phyloP scores from a whole-genome alignment of 2,888 invertebrate genomes.

The Orgyia antiqua region DNA sequence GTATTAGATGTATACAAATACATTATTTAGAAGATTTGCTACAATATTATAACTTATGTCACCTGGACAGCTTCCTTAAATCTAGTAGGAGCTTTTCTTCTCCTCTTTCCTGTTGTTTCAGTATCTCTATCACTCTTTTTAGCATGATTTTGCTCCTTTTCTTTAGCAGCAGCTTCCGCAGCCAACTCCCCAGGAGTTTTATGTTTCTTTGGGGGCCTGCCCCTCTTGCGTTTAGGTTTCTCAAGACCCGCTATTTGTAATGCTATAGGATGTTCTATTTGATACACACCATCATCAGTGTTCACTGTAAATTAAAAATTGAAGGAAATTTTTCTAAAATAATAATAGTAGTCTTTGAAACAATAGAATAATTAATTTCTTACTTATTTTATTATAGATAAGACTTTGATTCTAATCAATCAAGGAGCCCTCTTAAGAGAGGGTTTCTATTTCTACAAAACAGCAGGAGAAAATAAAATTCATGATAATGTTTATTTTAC shows the following conservation, averaged over 20 bases:
- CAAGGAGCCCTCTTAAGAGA: too few relatives aligned
- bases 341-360: neutral
- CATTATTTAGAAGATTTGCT: too few relatives aligned
- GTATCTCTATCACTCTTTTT: conserved; percentile 38
- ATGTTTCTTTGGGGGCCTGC: conserved; percentile 81
- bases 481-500: too few relatives aligned
- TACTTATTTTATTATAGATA: too few relatives aligned
- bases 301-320: conserved; percentile 67
- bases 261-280: conserved; percentile 80
- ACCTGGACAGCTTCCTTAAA: conserved; percentile 81
- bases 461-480: too few relatives aligned
- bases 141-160: conserved; percentile 26
- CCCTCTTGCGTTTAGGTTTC: conserved; percentile 82
- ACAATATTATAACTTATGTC: too few relatives aligned
- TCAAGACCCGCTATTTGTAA: conserved; percentile 81
- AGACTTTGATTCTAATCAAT: too few relatives aligned
- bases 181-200: conserved; percentile 55
- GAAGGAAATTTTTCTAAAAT: neutral
- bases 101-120: conserved; percentile 78
- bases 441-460: too few relatives aligned
- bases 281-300: conserved; percentile 80
- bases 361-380: too few relatives aligned
- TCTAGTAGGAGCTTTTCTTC: conserved; percentile 81
- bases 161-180: conserved; percentile 36
- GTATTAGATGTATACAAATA: too few relatives aligned